Evolutionary conservation across 2,113 vertebrate genomes (phyloP), one percentile per base, ranked within the genome.

Genomic region (Balaeniceps rex): DNA sequence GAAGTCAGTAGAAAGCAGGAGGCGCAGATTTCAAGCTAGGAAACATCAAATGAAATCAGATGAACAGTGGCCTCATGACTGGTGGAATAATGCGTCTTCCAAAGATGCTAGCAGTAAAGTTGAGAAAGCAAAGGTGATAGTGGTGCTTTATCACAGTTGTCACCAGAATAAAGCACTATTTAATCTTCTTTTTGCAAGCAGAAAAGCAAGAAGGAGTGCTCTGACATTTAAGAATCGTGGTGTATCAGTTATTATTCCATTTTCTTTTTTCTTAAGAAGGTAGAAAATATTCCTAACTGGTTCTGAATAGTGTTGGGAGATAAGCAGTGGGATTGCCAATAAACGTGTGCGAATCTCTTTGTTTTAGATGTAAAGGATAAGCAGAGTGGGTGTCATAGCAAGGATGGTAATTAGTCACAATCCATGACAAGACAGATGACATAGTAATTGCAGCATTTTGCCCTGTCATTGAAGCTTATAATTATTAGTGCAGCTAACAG

Each of bases 361-460:
- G 64, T 96, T 98, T 96, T 58, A 80, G 93, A 97, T 88, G 71
- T 72, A 87, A 92, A 97, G 68, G 90, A 97, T 97, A 98, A 98
- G 92, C 96, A 97, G 95, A 93, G 94, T 86, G 97, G 96, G 94
- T 97, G 93, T 96, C 87, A 75, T 95, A 85, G 97, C 96, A 96
- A 91, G 95, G 88, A 78, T 83, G 74, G 97, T 98, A 98, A 98
- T 99, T 98, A 99, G 97, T 98, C 97, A 95, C 98, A 98, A 97
- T 97, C 98, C 98, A 96, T 97, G 98, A 97, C 97, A 94, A 96
- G 96, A 97, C 97, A 98, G 97, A 98, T 98, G 98, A 99, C 98
- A 97, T 91, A 88, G 97, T 98, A 99, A 99, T 99, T 98, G 98
- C 97, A 97, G 97, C 98, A 92, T 98, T 98, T 97, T 98, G 97